Evolutionary conservation across 2,113 vertebrate species (phyloP).

Genomic region (Ctenodactylus gundi): DNA sequence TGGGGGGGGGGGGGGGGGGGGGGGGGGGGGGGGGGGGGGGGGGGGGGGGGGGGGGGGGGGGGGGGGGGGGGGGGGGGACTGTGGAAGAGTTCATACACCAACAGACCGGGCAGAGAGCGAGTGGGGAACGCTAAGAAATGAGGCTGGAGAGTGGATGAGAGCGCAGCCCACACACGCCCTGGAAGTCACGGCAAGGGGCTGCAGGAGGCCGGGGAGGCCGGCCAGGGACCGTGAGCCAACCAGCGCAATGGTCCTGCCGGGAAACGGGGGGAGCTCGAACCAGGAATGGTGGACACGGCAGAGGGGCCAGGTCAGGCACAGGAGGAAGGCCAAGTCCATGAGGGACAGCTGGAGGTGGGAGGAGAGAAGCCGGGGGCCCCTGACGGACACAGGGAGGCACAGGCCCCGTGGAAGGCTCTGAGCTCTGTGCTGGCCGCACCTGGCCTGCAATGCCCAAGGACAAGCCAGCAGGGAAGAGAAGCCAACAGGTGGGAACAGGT

Average conservation of each 20-base stretch:
- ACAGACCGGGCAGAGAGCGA: background rate
- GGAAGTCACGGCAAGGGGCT: too few relatives aligned
- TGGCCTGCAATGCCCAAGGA: background rate
- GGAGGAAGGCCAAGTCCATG: background rate
- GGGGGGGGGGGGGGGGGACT: too few relatives aligned
- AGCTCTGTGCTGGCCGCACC: rapidly evolving
- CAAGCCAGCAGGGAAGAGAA: background rate
- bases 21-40: too few relatives aligned
- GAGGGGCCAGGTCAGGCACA: background rate
- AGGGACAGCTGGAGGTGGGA: background rate
- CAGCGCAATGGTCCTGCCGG: rapidly evolving
- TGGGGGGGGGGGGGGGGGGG: too few relatives aligned
- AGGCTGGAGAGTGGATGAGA: background rate
- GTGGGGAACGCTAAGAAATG: rapidly evolving
- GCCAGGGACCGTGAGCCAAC: background rate
- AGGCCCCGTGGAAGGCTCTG: background rate
- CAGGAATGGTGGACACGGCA: too few relatives aligned
- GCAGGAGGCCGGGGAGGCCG: background rate
- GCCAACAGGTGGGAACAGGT: too few relatives aligned
- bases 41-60: too few relatives aligned
- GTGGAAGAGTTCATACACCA: background rate
- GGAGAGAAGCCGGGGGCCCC: background rate
- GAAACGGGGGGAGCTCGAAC: background rate
- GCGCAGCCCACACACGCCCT: too few relatives aligned
- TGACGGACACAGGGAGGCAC: background rate